phyloP scores from a whole-genome alignment of 2,113 vertebrate species.

The Trichomycterus rosablanca region DNA sequence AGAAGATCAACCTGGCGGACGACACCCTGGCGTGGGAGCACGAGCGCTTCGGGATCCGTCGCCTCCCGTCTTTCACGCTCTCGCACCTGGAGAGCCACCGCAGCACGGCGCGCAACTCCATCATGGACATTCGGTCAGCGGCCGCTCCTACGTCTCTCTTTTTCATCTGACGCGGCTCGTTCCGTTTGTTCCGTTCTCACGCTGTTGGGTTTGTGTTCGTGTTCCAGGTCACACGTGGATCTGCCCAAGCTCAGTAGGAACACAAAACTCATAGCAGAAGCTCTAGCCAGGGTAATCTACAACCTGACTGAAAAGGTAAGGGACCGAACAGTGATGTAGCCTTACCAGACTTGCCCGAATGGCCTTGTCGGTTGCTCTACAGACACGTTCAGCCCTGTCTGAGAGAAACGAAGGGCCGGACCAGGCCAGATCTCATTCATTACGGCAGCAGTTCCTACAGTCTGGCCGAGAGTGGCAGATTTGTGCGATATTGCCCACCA shows the following conservation, averaged over 20 bases:
- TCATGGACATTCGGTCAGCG: conserved; percentile 93
- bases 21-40: conserved; percentile 97
- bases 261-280: conserved; percentile 86
- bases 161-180: background rate
- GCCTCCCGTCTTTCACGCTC: conserved; percentile 89
- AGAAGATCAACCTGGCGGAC: conserved; percentile 97
- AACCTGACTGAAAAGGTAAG: conserved; percentile 94
- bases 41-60: conserved; percentile 93
- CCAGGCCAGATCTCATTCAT: no score
- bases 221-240: conserved; percentile 81
- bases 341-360: no score
- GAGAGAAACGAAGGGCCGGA: no score
- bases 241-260: conserved; percentile 84
- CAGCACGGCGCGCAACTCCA: conserved; percentile 84
- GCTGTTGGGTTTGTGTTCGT: background rate
- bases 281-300: conserved; percentile 91
- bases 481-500: no score
- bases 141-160: conserved; percentile 42
- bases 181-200: background rate
- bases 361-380: no score
- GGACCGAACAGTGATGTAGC: background rate
- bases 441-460: no score
- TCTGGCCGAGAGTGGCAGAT: no score
- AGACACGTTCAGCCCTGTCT: no score
- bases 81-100: conserved; percentile 92